Evolutionary conservation across 2,888 invertebrate genomes (phyloP).

Genomic region (Toxonevra muliebris): DNA sequence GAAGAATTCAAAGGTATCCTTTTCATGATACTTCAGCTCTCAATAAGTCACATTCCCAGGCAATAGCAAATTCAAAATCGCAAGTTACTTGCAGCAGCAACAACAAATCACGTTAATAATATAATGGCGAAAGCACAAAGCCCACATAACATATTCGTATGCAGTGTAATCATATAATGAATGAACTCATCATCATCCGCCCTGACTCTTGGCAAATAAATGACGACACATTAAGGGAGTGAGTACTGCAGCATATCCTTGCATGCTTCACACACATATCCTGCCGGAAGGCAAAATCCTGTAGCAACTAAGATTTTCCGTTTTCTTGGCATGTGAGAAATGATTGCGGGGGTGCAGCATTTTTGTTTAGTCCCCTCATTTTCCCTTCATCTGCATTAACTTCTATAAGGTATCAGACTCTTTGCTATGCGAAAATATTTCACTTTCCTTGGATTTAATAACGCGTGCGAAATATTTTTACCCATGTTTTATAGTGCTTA

Average conservation of each 20-base stretch:
- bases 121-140: constrained; percentile 5
- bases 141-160: background rate
- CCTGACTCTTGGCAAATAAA: background rate
- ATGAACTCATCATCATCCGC: constrained; percentile 6
- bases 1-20: too few species aligned
- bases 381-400: constrained; percentile 33
- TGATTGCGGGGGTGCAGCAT: constrained; percentile 28
- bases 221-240: background rate
- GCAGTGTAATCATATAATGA: constrained; percentile 34
- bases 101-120: constrained; percentile 2
- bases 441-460: constrained; percentile 32
- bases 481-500: too few species aligned
- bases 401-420: constrained; percentile 4
- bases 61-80: background rate
- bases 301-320: constrained; percentile 22
- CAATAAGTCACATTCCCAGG: constrained; percentile 3
- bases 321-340: constrained; percentile 29
- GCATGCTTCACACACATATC: constrained; percentile 37
- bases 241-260: background rate
- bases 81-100: background rate
- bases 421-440: constrained; percentile 29
- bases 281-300: constrained; percentile 36
- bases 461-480: constrained; percentile 40
- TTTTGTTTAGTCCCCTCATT: constrained; percentile 33
- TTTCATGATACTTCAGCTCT: too few species aligned